A percentile compares a stretch with the other conserved stretches of the same genome.
These are phyloP conservation scores for Pyrocephalus nanus DNA, from an alignment of 2,797 vertebrate species.

Conservation along the genomic window DNA sequence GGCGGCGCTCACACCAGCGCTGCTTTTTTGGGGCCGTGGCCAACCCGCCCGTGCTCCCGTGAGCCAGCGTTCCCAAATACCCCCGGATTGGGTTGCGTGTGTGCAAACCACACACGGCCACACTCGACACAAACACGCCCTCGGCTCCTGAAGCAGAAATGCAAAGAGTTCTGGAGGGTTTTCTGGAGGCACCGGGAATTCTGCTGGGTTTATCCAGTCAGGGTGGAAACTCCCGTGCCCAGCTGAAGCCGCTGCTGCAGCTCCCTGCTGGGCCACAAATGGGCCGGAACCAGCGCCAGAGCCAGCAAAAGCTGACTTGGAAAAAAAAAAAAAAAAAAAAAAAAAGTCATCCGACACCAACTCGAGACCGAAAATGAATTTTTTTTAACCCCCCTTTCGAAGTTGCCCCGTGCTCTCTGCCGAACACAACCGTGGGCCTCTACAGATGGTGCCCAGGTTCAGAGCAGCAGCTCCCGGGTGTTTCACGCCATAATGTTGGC, in stretches of 20 bases:
- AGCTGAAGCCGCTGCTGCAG: accelerated
- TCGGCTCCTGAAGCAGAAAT: neutral
- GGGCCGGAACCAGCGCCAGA: neutral
- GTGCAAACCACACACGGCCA: neutral
- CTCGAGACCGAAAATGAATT: neutral
- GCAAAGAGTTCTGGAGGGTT: neutral
- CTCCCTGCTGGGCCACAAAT: neutral
- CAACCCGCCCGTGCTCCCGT: neutral
- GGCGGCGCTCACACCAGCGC: neutral
- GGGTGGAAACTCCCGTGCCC: neutral
- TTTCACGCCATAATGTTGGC: accelerated
- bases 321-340: no score
- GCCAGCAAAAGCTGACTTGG: neutral
- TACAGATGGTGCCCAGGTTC: neutral
- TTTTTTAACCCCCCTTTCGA: neutral
- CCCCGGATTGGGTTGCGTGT: neutral
- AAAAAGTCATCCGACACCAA: neutral
- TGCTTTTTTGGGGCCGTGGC: slow-evolving; percentile 14
- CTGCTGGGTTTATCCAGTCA: neutral
- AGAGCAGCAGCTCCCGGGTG: accelerated
- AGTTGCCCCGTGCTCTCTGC: neutral
- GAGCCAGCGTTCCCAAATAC: neutral
- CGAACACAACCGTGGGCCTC: neutral
- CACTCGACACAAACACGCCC: neutral
- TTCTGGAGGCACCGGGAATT: neutral